Conservation (phyloP, 2,797 vertebrate species). For the Dryobates pubescens region DNA sequence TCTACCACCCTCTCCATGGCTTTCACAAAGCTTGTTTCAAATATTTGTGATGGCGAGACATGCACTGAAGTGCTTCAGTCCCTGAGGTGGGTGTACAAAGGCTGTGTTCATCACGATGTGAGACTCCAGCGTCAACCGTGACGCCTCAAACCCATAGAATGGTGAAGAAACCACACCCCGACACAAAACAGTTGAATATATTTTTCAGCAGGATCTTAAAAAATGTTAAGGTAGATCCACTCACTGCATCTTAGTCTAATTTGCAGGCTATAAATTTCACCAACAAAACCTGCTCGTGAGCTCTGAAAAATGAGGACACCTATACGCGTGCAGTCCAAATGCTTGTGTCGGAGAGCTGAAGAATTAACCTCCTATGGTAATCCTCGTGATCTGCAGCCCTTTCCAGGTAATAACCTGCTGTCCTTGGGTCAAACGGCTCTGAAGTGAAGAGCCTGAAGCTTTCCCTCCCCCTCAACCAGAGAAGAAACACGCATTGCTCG, state of each 20-base stretch:
- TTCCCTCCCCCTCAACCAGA: slow-evolving; percentile 47
- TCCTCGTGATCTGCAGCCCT: not conserved
- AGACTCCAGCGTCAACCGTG: accelerated
- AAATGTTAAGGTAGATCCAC: not conserved
- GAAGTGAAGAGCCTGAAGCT: not conserved
- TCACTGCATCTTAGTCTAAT: not conserved
- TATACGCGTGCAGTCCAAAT: not conserved
- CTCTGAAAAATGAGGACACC: not conserved
- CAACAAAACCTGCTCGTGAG: not conserved
- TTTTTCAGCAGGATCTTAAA: not conserved
- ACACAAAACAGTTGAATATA: accelerated
- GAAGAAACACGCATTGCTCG: not conserved
- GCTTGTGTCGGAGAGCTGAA: not conserved
- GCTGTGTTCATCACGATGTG: accelerated
- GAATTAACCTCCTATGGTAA: slow-evolving; percentile 49
- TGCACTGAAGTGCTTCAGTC: accelerated
- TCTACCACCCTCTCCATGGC: not conserved
- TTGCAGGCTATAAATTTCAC: not conserved
- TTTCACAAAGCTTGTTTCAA: not conserved
- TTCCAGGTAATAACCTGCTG: slow-evolving; percentile 30
- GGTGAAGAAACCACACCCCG: not conserved
- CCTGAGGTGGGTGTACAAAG: accelerated
- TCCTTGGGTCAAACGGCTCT: slow-evolving; percentile 22
- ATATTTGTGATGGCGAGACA: accelerated
- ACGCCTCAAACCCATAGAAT: accelerated